Conservation (phyloP, 2,113 vertebrate species). For the Natator depressus region DNA sequence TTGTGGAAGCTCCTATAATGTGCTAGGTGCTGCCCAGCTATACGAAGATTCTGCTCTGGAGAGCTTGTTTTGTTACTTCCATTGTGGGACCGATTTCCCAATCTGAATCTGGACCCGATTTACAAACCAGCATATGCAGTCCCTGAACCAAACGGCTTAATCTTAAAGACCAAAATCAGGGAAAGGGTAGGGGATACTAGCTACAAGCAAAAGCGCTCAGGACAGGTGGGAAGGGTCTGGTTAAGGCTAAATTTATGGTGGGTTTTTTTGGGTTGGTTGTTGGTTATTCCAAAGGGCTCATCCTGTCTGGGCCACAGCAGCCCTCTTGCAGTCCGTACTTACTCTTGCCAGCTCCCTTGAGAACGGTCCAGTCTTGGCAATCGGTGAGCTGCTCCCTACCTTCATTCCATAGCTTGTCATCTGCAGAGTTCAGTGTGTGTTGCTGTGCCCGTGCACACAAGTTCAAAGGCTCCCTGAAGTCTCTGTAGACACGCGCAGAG, state of each 20-base stretch:
- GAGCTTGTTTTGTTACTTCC: background rate
- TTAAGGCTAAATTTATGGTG: background rate
- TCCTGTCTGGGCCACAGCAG: background rate
- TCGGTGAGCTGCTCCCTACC: background rate
- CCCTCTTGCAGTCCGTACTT: background rate
- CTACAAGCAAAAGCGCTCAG: background rate
- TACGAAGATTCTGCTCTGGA: background rate
- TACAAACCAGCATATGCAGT: background rate
- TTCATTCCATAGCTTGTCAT: background rate
- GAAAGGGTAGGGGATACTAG: background rate
- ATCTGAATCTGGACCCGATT: background rate
- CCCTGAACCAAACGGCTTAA: background rate
- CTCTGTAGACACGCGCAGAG: background rate
- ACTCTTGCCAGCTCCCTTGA: background rate
- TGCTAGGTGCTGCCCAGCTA: background rate
- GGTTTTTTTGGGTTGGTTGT: too few relatives aligned
- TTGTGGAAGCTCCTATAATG: background rate
- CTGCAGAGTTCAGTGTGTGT: background rate
- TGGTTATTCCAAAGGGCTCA: background rate
- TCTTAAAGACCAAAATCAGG: background rate
- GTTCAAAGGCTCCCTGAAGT: background rate
- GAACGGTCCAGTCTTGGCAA: background rate
- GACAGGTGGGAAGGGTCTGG: background rate
- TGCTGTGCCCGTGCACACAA: background rate
- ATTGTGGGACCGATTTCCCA: background rate